Percentiles rank a stretch among this genome's conserved stretches.
These are phyloP conservation scores for Agrenia bidenticulata DNA, from an alignment of 2,888 invertebrate genomes.

Conservation along the genomic window DNA sequence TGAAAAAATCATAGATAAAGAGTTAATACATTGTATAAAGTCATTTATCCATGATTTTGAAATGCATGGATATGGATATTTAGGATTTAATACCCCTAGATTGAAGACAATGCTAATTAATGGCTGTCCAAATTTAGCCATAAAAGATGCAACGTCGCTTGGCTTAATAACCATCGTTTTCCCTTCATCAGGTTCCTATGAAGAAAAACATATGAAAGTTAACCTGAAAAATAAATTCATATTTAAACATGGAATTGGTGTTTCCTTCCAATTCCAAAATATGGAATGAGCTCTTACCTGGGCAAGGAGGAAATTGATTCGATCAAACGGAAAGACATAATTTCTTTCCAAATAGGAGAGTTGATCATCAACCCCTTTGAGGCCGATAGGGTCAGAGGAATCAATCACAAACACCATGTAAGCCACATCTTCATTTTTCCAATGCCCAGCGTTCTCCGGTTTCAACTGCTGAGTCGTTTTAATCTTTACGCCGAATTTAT, in stretches of 20 bases:
- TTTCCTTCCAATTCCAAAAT: too few species aligned
- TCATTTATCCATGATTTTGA: too few species aligned
- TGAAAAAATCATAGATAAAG: too few species aligned
- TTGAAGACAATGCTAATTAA: neutral
- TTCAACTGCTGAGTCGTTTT: neutral
- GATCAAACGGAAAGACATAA: neutral
- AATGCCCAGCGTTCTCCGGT: constrained; percentile 2
- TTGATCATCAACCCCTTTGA: neutral
- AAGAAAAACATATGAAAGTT: too few species aligned
- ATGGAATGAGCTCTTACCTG: too few species aligned
- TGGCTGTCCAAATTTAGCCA: neutral
- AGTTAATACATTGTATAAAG: too few species aligned
- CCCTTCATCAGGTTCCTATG: neutral
- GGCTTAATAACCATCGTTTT: neutral
- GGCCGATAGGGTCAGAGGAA: neutral
- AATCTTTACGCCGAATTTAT: too few species aligned
- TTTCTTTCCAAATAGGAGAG: neutral
- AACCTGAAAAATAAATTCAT: too few species aligned
- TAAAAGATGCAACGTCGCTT: neutral
- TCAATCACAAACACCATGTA: constrained; percentile 2
- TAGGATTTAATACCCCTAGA: too few species aligned
- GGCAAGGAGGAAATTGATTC: neutral
- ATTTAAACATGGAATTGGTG: too few species aligned
- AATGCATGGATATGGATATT: too few species aligned
- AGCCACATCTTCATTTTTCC: neutral